A percentile compares a stretch with the other conserved stretches of the same genome.
These are phyloP conservation scores for Drosophila mayaguana DNA, from an alignment of 2,888 invertebrate species.

Conservation along the genomic window DNA sequence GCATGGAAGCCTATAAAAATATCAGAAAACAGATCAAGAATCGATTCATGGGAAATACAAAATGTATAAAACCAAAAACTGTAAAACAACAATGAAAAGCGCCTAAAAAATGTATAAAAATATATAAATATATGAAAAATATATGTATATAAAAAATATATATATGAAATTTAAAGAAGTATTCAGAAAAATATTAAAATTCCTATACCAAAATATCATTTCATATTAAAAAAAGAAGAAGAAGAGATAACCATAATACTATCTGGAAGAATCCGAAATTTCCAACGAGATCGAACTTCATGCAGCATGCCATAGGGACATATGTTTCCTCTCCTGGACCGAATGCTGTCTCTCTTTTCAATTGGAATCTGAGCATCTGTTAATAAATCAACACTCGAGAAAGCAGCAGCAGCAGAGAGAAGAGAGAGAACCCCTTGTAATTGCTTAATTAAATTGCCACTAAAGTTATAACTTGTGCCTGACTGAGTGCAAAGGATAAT, in stretches of 20 bases:
- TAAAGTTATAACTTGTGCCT: slow-evolving; percentile 71
- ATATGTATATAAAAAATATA: no score
- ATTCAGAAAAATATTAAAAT: no score
- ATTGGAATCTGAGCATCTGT: slow-evolving; percentile 21
- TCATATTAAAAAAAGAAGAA: no score
- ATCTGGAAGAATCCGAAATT: no score
- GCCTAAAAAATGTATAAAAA: no score
- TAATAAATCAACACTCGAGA: slow-evolving; percentile 68
- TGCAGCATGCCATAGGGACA: not conserved
- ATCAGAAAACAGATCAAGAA: not conserved
- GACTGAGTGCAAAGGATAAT: slow-evolving; percentile 17
- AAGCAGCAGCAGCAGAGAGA: not conserved
- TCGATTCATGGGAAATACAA: not conserved
- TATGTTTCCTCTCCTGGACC: not conserved
- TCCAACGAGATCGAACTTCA: no score
- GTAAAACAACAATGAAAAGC: no score
- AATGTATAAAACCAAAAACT: not conserved
- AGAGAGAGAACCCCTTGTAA: slow-evolving; percentile 59
- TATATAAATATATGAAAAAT: no score
- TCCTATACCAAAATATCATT: no score
- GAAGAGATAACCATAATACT: no score
- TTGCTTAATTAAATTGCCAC: slow-evolving; percentile 80
- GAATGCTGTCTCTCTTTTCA: not conserved
- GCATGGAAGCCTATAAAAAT: slow-evolving; percentile 6
- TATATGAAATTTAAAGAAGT: no score